Conservation (phyloP, 2,888 invertebrate genomes). For the Ametastegia equiseti region DNA sequence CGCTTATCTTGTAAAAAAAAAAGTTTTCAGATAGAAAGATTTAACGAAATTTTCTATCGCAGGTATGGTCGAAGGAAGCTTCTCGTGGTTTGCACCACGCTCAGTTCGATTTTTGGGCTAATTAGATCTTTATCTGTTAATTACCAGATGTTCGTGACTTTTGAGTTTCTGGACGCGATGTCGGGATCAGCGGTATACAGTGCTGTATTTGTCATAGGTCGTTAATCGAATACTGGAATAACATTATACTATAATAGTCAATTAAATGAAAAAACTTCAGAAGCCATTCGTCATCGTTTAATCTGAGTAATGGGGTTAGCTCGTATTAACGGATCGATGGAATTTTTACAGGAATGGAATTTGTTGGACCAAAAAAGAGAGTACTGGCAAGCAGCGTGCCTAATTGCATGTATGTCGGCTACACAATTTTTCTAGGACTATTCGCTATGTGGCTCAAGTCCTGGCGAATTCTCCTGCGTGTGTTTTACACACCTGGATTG, state of each 20-base stretch:
- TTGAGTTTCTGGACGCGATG: constrained; percentile 85
- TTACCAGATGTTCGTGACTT: constrained; percentile 83
- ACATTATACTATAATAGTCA: background rate
- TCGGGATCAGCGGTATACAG: constrained; percentile 85
- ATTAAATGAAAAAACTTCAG: background rate
- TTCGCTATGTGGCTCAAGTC: constrained; percentile 82
- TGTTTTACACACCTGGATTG: constrained; percentile 83
- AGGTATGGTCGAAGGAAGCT: constrained; percentile 82
- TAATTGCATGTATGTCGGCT: constrained; percentile 84
- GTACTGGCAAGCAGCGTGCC: constrained; percentile 85
- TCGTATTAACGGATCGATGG: constrained; percentile 14
- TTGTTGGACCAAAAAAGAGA: constrained; percentile 86
- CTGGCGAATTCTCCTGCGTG: constrained; percentile 84
- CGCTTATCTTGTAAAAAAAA: background rate
- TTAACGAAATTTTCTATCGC: constrained; percentile 52
- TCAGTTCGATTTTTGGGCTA: constrained; percentile 83
- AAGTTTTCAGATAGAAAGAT: background rate
- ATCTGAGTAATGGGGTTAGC: background rate
- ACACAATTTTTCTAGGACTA: constrained; percentile 83
- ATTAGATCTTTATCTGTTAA: constrained; percentile 83
- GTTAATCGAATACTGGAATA: constrained; percentile 61
- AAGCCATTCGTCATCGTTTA: background rate
- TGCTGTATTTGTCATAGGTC: constrained; percentile 86
- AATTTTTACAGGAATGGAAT: constrained; percentile 81
- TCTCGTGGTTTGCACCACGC: constrained; percentile 78